Evolutionary conservation across 2,888 invertebrate genomes (phyloP).

Genomic region (Ormyrus nitidulus): DNA sequence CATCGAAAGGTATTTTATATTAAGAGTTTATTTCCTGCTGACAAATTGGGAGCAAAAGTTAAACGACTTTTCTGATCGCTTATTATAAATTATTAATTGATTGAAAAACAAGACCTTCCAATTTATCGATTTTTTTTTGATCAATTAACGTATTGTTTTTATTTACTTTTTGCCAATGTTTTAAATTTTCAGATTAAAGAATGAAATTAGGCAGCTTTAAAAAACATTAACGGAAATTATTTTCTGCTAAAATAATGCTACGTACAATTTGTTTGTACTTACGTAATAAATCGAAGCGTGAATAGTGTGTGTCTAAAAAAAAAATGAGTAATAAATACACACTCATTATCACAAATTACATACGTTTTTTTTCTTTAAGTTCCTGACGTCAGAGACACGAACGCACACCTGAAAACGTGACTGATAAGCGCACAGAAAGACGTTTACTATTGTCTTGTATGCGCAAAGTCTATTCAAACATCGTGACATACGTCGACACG

Average conservation of each 20-base stretch:
- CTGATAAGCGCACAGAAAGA: slow-evolving; percentile 5
- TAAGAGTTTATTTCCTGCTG: neutral
- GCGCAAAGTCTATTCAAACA: slow-evolving; percentile 35
- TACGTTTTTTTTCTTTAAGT: neutral
- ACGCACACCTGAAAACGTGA: slow-evolving; percentile 16
- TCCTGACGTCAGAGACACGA: neutral
- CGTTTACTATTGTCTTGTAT: neutral
- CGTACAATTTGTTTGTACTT: too few species aligned
- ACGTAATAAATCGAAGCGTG: too few species aligned
- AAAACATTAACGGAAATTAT: too few species aligned
- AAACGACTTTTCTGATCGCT: neutral
- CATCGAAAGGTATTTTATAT: too few species aligned
- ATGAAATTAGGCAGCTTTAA: too few species aligned
- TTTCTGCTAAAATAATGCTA: too few species aligned
- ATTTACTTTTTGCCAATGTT: too few species aligned
- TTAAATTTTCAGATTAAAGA: too few species aligned
- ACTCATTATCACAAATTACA: slow-evolving; percentile 3
- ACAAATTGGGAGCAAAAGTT: neutral
- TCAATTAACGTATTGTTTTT: too few species aligned
- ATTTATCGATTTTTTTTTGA: too few species aligned
- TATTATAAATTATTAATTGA: neutral
- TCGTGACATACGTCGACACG: neutral
- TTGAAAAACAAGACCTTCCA: neutral
- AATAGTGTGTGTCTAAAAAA: too few species aligned
- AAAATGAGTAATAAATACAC: neutral